Percentiles rank a stretch among this genome's conserved stretches.
Conservation (phyloP, 1,140 invertebrate species). For the Drosophila tani region DNA sequence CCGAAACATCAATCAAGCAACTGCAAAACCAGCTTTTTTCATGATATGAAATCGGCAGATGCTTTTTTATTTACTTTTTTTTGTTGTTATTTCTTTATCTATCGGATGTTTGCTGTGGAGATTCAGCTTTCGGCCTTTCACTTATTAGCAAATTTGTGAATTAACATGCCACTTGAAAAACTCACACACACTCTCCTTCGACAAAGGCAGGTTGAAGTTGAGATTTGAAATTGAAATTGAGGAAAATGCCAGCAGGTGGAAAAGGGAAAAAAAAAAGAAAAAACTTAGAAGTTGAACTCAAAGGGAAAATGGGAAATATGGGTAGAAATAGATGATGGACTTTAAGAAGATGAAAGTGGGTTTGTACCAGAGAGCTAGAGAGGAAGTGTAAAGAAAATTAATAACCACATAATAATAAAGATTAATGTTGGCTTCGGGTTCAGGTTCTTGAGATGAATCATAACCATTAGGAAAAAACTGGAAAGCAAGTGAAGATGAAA, state of each 20-base stretch:
- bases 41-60: conserved; percentile 33
- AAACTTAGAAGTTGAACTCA: conserved; percentile 6
- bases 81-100: conserved; percentile 21
- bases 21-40: conserved; percentile 45
- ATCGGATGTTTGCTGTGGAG: conserved; percentile 22
- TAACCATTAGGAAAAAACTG: conserved; percentile 15
- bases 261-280: background rate
- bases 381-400: conserved; percentile 48
- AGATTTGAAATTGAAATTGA: conserved; percentile 46
- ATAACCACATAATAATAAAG: conserved; percentile 40
- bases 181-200: conserved; percentile 1
- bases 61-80: conserved; percentile 1
- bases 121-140: conserved; percentile 61
- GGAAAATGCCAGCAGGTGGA: conserved; percentile 37
- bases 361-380: conserved; percentile 6
- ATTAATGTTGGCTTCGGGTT: conserved; percentile 29
- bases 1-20: conserved; percentile 46
- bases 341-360: conserved; percentile 9
- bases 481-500: conserved; percentile 27
- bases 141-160: conserved; percentile 77
- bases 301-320: conserved; percentile 38
- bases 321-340: background rate
- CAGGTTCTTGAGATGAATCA: conserved; percentile 36
- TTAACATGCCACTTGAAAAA: conserved; percentile 66
- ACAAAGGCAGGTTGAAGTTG: conserved; percentile 34